Base-by-base conservation (phyloP, 64 coral and sea anemone genomes). In the Anthopleura sola region DNA sequence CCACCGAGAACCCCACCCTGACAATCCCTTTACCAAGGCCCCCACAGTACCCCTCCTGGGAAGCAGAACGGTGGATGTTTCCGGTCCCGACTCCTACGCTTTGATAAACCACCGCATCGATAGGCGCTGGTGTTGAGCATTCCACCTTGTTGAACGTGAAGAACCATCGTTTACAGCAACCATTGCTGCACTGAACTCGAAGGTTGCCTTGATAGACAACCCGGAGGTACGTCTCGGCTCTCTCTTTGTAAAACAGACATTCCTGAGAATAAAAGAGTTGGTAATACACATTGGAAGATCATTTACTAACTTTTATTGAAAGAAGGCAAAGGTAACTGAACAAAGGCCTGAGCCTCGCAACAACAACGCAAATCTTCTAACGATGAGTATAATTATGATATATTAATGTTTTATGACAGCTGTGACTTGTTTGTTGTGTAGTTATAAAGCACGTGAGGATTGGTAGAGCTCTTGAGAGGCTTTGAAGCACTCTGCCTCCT, bases 121-220 rank as follows among this genome's bases (percentile, higher is more conserved):
- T 79, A 33, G 76, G 36, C 5, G 36, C 44, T 23, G 76, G 76
- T 20, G 76, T 11, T 19, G 36, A 48, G 76, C 76, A 79, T 37
- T 79, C 76, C 6, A 9, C 18, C 5, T 48, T 48, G 76, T 79
- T 79, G 76, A 79, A 79, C 18, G 76, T 79, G 13, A 79, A 79
- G 76, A 79, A 79, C 76, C 76, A 79, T 38, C 76, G 39, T 40
- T 79, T 79, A 40, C 76, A 79, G 29, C 66, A 71, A n/a, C 3
- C 4, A 24, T n/a, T 60, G 3, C 24, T n/a, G 58, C 58, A 62
- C 1, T 9, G 2, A 62, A 62, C 58, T n/a, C 58, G 58, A 62
- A 62, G 58, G 58, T 62, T 62, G 58, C 58, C 66, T 71, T 71
- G 66, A 28, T 71, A 71, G 28, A 34, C 66, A 71, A 71, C 66